These are phyloP conservation scores for Emydoidea blandingii DNA, from an alignment of 2,797 vertebrate genomes.

Conservation along the genomic window DNA sequence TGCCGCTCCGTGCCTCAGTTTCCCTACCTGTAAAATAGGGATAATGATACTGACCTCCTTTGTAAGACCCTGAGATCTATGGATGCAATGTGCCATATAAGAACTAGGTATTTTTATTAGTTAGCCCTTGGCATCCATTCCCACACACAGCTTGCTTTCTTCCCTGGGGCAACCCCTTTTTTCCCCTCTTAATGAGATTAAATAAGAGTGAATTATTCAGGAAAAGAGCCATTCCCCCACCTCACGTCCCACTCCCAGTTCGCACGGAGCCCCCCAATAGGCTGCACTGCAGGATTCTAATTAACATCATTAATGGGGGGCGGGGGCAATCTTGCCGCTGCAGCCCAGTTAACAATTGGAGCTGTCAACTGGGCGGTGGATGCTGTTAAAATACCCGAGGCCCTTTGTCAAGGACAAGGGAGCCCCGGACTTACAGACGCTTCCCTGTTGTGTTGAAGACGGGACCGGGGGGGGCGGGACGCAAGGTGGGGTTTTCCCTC, in stretches of 20 bases:
- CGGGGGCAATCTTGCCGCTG: slow-evolving; percentile 11
- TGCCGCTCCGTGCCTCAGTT: fast-evolving
- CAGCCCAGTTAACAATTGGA: slow-evolving; percentile 48
- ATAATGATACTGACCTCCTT: fast-evolving
- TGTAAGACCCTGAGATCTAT: fast-evolving
- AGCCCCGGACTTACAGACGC: neutral
- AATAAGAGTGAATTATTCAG: slow-evolving; percentile 53
- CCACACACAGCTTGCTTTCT: neutral
- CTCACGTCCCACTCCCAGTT: neutral
- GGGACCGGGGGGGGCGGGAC: neutral
- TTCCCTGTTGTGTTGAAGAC: slow-evolving; percentile 5
- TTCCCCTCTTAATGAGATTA: slow-evolving; percentile 30
- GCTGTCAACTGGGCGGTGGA: slow-evolving; percentile 46
- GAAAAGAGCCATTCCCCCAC: slow-evolving; percentile 28
- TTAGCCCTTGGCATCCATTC: fast-evolving
- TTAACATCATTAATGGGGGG: slow-evolving; percentile 57
- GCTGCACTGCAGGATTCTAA: slow-evolving; percentile 42
- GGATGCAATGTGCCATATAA: neutral
- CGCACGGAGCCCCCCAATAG: neutral
- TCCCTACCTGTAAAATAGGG: neutral
- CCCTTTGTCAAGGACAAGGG: slow-evolving; percentile 61
- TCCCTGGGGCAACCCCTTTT: neutral
- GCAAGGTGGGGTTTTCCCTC: neutral
- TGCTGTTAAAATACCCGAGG: neutral
- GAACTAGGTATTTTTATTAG: fast-evolving